Evolutionary conservation across 2,113 vertebrate species (phyloP), one percentile per base, ranked within the genome.

Genomic region (Hemicordylus capensis): DNA sequence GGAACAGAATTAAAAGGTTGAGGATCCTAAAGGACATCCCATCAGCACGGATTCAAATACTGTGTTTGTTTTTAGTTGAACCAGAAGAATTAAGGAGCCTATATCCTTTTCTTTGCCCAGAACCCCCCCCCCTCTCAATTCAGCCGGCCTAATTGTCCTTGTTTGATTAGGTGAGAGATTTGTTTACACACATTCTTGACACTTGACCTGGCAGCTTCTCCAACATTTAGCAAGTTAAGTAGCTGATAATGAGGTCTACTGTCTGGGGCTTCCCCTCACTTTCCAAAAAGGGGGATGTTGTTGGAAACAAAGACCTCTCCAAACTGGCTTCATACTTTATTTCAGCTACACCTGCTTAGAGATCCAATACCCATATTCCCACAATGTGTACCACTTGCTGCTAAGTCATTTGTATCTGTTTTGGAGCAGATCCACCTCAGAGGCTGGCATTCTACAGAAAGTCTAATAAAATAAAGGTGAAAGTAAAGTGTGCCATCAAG

Each of bases 61-160:
- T 39, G 34, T 31, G 24, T 79, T 87, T 74, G 44, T 15, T 7
- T 44, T 91, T 89, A 73, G 81, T 42, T 86, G 78, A 75, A 82
- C 80, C 24, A 26, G 28, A 24, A 51, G 66, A 42, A 69, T 84
- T 81, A 85, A 81, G 31, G 28, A 85, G 31, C 59, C 26, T 34
- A 34, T 44, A n/a, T 56, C 63, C 63, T 64, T 80, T 84, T 84
- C 83, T 80, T 15, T 66, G 48, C 26, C 75, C 22, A 39, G 20
- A 37, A 34, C 39, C 48, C 69, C 69, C 20, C 61, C 20, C 56
- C 76, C 64, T 66, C 58, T 76, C 74, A 78, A 66, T 83, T 80
- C 78, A 81, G 31, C 42, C 31, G 26, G 37, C 64, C 26, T 85
- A 77, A 26, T 72, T 72, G 37, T 20, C n/a, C 17, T 44, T 73